A percentile compares a stretch with the other conserved stretches of the same genome.
Conservation (phyloP, 2,888 invertebrate species). For the Tigriopus californicus region DNA sequence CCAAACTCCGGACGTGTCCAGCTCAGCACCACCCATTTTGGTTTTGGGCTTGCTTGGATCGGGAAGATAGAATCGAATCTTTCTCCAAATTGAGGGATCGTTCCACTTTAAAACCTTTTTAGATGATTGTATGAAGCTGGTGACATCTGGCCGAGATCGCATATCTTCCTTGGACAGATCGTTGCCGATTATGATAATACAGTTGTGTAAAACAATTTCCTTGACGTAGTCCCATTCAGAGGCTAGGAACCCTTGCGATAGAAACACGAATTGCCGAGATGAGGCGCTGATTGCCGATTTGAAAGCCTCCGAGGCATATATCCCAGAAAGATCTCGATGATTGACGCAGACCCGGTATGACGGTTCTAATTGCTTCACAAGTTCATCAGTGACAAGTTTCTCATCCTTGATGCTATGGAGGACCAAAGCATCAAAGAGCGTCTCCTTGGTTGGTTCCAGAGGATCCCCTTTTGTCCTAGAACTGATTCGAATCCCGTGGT, state of each 20-base stretch:
- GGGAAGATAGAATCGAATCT: constrained; percentile 1
- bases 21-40: constrained; percentile 10
- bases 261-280: not conserved
- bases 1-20: constrained; percentile 9
- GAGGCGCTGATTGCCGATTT: constrained; percentile 7
- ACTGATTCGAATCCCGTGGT: constrained; percentile 3
- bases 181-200: not conserved
- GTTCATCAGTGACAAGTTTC: not conserved
- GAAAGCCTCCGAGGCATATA: constrained; percentile 11
- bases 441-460: not conserved
- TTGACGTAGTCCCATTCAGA: constrained; percentile 4
- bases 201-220: not conserved
- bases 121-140: not conserved
- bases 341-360: not conserved
- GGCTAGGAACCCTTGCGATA: not conserved
- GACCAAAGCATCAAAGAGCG: constrained; percentile 3
- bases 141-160: no score
- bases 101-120: not conserved
- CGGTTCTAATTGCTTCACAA: constrained; percentile 2
- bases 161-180: not conserved
- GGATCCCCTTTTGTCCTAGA: not conserved
- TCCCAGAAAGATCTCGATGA: constrained; percentile 5
- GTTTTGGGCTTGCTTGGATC: not conserved
- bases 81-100: not conserved
- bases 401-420: constrained; percentile 1